Base-by-base conservation (phyloP, 2,797 vertebrate genomes). In the Clarias laeviceps region DNA sequence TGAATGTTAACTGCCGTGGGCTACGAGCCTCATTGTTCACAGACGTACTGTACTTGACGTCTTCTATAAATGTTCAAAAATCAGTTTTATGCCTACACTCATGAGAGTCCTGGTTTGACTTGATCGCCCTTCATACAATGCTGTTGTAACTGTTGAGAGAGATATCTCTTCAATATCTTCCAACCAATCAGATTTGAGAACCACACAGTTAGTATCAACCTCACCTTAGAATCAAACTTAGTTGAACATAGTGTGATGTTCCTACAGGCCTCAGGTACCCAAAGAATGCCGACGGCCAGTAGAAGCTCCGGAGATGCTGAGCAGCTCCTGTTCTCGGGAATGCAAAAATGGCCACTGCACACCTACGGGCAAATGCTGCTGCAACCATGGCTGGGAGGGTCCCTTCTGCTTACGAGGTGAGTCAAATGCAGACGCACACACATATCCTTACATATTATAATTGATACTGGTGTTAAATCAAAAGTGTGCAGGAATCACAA, bases 281-380 rank as follows among this genome's bases (percentile, higher is more conserved):
- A 98, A 98, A 93, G 97, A 99, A 92, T 99, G 98, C 92, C 96
- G 95, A 93, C 95, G 95, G 88, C 92, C 90, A 4, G 92, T 96
- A 88, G 95, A 97, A 80, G 92, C 96, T 73, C 96, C 96, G 4
- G 97, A 97, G 94, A 95, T 95, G 68, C 91, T 99, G 93, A 95
- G 94, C 86, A 97, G 97, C 0, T 96, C 97, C 88, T 99, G 98
- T 91, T 97, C 97, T 90, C 93, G 96, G 86, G 96, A 97, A 84
- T 99, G 98, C 93, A 96, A 97, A 90, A 99, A 99, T 0, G 98
- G 98, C 86, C 96, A 97, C 94, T 99, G 97, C 90, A 97, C 97
- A 82, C 98, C 98, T 4, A 97, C 96, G 0, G 97, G 98, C 89
- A 96, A 94, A 90, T 99, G 98, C 92, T 99, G 98, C 94, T 99